phyloP scores from a whole-genome alignment of 2,888 invertebrate species.

The Ochropleura leucogaster region DNA sequence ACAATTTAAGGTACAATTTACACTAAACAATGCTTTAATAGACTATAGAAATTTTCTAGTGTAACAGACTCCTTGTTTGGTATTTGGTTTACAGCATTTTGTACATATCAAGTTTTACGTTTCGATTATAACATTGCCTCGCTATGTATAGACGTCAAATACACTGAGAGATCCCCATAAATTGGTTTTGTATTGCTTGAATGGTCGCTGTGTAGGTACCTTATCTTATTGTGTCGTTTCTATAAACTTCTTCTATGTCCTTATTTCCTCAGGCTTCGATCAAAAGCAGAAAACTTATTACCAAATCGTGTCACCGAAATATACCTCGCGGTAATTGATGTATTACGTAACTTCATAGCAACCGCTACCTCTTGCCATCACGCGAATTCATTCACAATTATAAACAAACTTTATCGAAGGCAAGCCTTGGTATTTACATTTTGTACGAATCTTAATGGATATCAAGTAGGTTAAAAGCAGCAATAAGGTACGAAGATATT shows the following conservation, averaged over 20 bases:
- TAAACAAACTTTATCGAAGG: conserved; percentile 55
- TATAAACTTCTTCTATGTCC: conserved; percentile 2
- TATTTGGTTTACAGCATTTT: background rate
- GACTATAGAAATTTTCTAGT: background rate
- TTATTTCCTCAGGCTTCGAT: conserved; percentile 19
- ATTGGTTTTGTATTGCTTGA: no score
- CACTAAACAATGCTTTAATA: conserved; percentile 19
- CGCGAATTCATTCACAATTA: conserved; percentile 65
- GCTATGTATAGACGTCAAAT: no score
- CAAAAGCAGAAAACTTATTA: conserved; percentile 38
- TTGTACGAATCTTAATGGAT: conserved; percentile 63
- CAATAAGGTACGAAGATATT: conserved; percentile 42
- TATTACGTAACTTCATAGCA: conserved; percentile 64
- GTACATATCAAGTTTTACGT: background rate
- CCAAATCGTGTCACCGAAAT: conserved; percentile 43
- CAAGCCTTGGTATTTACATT: conserved; percentile 68
- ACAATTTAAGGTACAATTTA: conserved; percentile 22
- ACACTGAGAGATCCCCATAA: no score
- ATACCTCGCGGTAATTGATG: conserved; percentile 43
- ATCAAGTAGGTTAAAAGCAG: conserved; percentile 58
- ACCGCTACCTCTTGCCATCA: conserved; percentile 49
- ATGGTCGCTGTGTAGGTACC: no score
- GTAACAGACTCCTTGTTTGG: background rate
- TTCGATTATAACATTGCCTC: no score
- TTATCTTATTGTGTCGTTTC: conserved; percentile 1